A percentile compares a stretch with the other conserved stretches of the same genome.
phyloP scores from a whole-genome alignment of 2,888 invertebrate species.

The Frankliniella intonsa region DNA sequence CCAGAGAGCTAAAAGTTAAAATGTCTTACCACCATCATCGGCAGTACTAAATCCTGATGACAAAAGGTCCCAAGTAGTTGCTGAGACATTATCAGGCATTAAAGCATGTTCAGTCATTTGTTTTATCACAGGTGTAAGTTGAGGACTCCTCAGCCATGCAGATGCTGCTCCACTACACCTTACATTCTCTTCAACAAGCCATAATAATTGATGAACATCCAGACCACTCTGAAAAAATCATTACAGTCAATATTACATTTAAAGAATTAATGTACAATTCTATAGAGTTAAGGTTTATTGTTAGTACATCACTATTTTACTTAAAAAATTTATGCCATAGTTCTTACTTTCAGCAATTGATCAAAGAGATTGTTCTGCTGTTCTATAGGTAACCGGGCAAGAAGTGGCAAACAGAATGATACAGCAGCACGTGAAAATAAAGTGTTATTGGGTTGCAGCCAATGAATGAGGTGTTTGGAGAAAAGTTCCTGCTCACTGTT shows the following conservation, averaged over 20 bases:
- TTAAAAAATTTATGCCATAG: background rate
- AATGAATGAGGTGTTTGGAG: background rate
- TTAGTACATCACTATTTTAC: background rate
- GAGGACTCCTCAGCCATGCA: background rate
- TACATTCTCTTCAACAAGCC: background rate
- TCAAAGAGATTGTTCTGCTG: background rate
- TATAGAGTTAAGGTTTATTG: background rate
- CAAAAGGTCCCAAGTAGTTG: background rate
- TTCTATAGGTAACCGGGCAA: background rate
- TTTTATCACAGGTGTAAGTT: background rate
- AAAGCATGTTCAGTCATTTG: background rate
- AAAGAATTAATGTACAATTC: background rate
- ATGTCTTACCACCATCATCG: background rate
- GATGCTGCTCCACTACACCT: background rate
- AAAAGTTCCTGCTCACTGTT: background rate
- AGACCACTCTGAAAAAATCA: background rate
- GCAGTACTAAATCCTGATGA: background rate
- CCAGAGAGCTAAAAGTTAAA: no score
- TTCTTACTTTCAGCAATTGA: background rate
- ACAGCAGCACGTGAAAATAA: background rate
- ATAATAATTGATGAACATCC: background rate
- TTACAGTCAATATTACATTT: background rate
- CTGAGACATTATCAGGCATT: background rate
- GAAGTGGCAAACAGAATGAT: background rate
- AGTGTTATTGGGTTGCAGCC: background rate